These are phyloP conservation scores for Paradoxurus hermaphroditus DNA, from an alignment of 2,113 vertebrate genomes.

Conservation along the genomic window DNA sequence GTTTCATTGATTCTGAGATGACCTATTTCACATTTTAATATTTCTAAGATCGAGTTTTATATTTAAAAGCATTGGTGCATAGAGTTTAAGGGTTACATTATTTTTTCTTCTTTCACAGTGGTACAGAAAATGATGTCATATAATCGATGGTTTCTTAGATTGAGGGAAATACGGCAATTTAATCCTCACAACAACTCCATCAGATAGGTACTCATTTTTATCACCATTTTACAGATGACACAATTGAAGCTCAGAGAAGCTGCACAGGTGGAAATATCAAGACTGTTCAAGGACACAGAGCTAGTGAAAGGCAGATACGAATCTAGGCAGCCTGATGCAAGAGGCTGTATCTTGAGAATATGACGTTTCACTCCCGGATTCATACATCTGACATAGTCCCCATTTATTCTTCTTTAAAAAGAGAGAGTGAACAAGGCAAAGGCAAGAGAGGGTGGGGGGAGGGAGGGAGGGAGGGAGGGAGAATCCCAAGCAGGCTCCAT, in stretches of 20 bases:
- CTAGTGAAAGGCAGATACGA: neutral
- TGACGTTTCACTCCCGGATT: neutral
- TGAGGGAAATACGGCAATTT: neutral
- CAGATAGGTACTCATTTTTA: neutral
- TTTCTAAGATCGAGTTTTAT: neutral
- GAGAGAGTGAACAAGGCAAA: no score
- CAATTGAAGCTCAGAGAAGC: neutral
- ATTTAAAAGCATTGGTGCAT: neutral
- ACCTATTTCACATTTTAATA: neutral
- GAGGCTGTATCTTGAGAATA: neutral
- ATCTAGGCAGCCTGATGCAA: neutral
- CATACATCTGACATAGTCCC: no score
- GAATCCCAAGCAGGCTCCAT: no score
- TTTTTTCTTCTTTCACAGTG: neutral
- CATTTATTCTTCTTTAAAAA: neutral
- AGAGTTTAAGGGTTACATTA: neutral
- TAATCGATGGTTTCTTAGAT: neutral
- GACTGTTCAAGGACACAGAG: neutral
- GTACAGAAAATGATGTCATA: neutral
- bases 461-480: no score
- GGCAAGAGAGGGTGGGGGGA: no score
- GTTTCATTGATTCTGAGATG: neutral
- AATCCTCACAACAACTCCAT: neutral
- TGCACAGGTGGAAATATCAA: neutral
- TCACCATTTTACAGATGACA: neutral